Evolutionary conservation across 2,888 invertebrate species (phyloP), one percentile per base, ranked within the genome.

Genomic region (Zeuzera pyrina): DNA sequence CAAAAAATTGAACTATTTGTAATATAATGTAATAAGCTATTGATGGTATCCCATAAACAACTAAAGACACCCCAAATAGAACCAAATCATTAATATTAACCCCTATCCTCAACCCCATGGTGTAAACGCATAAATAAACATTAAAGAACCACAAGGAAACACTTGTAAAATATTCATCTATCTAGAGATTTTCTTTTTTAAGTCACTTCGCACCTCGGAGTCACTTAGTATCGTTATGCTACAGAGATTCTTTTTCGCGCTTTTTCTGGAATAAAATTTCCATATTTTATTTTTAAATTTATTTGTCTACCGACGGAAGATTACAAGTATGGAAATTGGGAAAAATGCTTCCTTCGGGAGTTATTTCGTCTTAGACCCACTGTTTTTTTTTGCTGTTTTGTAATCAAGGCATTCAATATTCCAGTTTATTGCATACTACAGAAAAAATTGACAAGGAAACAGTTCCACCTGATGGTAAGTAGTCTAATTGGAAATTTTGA

Each of bases 141-240:
- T 71, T 68, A 67, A 63, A 69, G 54, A 58, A 60, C 60, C 70
- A 56, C 65, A 65, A 57, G 42, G 58, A 57, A 59, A 61, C 57
- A 47, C 55, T 56, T 49, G 51, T 74, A 65, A 72, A 72, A 69
- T 70, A 74, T 72, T 71, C 68, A 74, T 67, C n/a, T n/a, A n/a
- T n/a, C 51, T 48, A 30, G 39, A 41, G 42, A 12, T 25, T 25
- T 48, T 52, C 50, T 57, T 47, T 41, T 30, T 30, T 35, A 39
- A 49, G 43, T 31, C 57, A 60, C 52, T 71, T 66, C 57, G 49
- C 67, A 71, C 67, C 67, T 67, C 50, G 38, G 31, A 49, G 43
- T 49, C 57, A 61, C 62, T 63, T 63, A 65, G 54, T 43, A 47
- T 30, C 16, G 36, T 38, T n/a, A 12, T 37, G 39, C 35, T 42